Evolutionary conservation across 1,140 invertebrate genomes (phyloP).

Genomic region (Theocolax elegans): DNA sequence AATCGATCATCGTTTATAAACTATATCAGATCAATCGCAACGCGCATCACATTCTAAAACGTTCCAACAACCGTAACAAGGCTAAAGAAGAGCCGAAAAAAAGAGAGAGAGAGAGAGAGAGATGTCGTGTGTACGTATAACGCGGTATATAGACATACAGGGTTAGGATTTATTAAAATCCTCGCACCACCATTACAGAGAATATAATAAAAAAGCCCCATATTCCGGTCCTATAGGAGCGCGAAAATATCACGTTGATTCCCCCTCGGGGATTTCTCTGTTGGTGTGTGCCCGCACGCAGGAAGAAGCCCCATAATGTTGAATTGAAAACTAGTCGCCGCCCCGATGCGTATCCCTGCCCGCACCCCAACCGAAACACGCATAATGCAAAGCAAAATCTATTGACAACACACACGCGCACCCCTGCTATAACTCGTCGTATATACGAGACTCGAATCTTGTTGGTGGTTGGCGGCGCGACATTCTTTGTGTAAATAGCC

Average conservation of each 20-base stretch:
- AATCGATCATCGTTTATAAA: no score
- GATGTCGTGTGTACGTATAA: no score
- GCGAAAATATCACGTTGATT: constrained; percentile 46
- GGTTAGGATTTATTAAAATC: constrained; percentile 25
- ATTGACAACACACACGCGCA: no score
- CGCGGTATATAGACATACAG: no score
- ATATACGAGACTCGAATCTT: no score
- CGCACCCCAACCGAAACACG: constrained; percentile 52
- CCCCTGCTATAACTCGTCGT: no score
- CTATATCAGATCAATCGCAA: no score
- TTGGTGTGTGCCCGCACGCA: not conserved
- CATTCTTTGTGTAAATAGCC: constrained; percentile 53
- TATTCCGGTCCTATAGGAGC: constrained; percentile 37
- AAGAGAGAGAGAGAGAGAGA: no score
- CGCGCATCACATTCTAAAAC: no score
- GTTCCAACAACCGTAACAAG: no score
- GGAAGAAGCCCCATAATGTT: constrained; percentile 51
- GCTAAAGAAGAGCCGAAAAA: constrained; percentile 25
- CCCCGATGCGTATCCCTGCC: constrained; percentile 22
- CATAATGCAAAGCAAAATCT: constrained; percentile 51
- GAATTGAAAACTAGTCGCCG: constrained; percentile 57
- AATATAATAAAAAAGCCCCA: constrained; percentile 15
- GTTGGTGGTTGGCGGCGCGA: constrained; percentile 36
- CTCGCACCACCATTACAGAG: constrained; percentile 17
- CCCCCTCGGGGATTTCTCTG: no score